phyloP scores from a whole-genome alignment of 2,888 invertebrate genomes.

The Acanthosepion esculentum region DNA sequence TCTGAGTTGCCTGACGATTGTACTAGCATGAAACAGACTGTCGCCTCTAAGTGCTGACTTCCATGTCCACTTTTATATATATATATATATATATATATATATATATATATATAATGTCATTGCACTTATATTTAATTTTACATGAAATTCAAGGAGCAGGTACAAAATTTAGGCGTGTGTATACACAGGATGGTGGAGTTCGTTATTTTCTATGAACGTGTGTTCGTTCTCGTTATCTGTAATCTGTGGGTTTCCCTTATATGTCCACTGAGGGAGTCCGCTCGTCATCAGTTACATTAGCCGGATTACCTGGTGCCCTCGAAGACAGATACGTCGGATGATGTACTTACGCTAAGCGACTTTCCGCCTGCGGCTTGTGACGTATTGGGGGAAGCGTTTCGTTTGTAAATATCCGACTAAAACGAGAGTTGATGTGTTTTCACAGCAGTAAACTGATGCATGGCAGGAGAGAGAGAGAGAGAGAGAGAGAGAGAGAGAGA shows the following conservation, averaged over 20 bases:
- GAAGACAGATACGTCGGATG: background rate
- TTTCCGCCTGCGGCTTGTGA: background rate
- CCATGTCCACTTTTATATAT: no score
- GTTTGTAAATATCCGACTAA: background rate
- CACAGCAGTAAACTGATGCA: background rate
- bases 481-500: background rate
- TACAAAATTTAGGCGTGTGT: background rate
- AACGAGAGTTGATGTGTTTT: background rate
- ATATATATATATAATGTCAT: no score
- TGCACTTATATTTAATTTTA: no score
- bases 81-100: no score
- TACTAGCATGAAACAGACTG: no score
- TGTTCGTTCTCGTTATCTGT: background rate
- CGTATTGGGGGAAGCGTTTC: background rate
- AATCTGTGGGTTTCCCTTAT: background rate
- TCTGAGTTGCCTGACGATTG: no score
- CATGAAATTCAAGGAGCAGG: no score
- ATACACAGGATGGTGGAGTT: background rate
- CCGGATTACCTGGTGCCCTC: background rate
- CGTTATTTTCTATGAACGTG: background rate
- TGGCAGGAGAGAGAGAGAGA: background rate
- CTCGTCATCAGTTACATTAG: background rate
- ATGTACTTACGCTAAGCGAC: background rate
- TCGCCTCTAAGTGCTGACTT: no score
- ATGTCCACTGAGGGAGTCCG: background rate